Evolutionary conservation across 1,140 invertebrate species (phyloP).

Genomic region (Drosophila cardini): DNA sequence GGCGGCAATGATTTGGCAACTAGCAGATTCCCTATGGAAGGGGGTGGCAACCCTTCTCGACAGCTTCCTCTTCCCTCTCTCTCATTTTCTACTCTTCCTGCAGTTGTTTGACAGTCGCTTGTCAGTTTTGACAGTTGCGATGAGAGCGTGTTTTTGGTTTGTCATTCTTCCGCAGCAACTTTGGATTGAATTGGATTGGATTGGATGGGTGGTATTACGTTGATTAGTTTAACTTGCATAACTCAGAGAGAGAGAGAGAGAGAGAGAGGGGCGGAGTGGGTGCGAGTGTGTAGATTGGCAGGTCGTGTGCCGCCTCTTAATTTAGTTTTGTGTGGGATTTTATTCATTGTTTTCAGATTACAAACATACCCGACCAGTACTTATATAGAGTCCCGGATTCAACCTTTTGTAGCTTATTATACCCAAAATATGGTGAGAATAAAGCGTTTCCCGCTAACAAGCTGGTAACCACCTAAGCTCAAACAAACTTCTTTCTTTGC

Average conservation of each 20-base stretch:
- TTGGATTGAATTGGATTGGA: not conserved
- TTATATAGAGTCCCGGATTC: slow-evolving; percentile 6
- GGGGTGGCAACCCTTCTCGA: slow-evolving; percentile 63
- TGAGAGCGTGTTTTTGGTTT: slow-evolving; percentile 77
- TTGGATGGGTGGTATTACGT: slow-evolving; percentile 49
- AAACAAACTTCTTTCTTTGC: not conserved
- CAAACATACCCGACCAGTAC: slow-evolving; percentile 43
- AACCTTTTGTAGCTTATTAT: slow-evolving; percentile 21
- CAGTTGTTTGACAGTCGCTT: slow-evolving; percentile 78
- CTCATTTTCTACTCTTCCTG: slow-evolving; percentile 55
- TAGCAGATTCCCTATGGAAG: slow-evolving; percentile 22
- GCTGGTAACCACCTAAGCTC: not conserved
- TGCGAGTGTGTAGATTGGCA: slow-evolving; percentile 64
- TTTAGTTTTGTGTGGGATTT: slow-evolving; percentile 74
- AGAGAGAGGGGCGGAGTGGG: slow-evolving; percentile 25
- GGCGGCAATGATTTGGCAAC: slow-evolving; percentile 58
- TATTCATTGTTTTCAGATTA: slow-evolving; percentile 67
- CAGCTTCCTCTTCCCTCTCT: slow-evolving; percentile 53
- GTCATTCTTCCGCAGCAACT: slow-evolving; percentile 56
- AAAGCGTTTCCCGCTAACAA: slow-evolving; percentile 14
- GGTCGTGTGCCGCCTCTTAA: slow-evolving; percentile 82
- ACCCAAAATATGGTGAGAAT: slow-evolving; percentile 13
- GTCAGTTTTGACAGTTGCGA: slow-evolving; percentile 76
- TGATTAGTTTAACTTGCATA: slow-evolving; percentile 80
- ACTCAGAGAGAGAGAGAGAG: not conserved